These are phyloP conservation scores for Nestor notabilis DNA, from an alignment of 2,113 vertebrate genomes.

Conservation along the genomic window DNA sequence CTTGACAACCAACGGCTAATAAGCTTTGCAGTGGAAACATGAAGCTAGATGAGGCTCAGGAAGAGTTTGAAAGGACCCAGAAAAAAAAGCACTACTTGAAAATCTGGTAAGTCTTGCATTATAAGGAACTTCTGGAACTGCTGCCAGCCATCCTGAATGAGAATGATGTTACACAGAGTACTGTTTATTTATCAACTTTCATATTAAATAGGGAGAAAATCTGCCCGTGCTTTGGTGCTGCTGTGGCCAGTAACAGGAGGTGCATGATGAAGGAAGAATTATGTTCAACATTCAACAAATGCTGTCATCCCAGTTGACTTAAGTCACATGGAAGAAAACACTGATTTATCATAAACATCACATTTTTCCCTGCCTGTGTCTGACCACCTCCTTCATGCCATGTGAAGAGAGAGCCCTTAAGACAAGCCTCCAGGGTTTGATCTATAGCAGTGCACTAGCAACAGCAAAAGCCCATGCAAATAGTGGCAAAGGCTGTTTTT, in stretches of 20 bases:
- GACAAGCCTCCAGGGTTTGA: background rate
- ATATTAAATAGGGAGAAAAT: background rate
- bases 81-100: background rate
- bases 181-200: background rate
- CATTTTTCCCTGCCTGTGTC: background rate
- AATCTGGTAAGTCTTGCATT: background rate
- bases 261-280: background rate
- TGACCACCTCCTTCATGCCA: background rate
- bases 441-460: background rate
- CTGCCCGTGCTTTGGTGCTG: background rate
- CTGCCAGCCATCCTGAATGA: background rate
- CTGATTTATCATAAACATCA: background rate
- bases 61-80: background rate
- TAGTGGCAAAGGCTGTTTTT: background rate
- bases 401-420: background rate
- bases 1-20: background rate
- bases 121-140: background rate
- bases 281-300: background rate
- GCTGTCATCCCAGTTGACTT: background rate
- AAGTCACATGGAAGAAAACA: background rate
- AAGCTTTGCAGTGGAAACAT: background rate
- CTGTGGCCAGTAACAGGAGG: background rate
- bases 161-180: background rate
- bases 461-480: background rate
- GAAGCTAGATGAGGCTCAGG: background rate